A percentile compares a stretch with the other conserved stretches of the same genome.
phyloP scores from a whole-genome alignment of 1,140 invertebrate genomes.

The Caenorhabditis latens region DNA sequence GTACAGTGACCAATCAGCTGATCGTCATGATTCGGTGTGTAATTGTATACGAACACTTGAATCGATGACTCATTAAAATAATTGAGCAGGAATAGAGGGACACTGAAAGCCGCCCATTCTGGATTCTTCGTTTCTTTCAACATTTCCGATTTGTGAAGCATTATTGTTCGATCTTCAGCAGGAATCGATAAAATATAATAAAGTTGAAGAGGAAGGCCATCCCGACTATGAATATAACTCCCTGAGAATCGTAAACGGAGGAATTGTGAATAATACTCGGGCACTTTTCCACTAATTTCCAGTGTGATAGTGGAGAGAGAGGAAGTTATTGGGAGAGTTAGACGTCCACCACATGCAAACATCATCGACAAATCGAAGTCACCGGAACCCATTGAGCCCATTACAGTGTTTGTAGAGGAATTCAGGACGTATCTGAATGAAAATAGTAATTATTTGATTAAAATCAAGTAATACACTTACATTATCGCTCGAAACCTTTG shows the following conservation, averaged over 20 bases:
- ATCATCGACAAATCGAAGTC: constrained; percentile 46
- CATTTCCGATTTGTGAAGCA: constrained; percentile 45
- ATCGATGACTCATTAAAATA: constrained; percentile 37
- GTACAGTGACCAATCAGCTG: constrained; percentile 8
- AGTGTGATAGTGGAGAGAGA: background rate
- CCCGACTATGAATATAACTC: constrained; percentile 27
- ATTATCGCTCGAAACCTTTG: constrained; percentile 28
- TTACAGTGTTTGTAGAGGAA: constrained; percentile 9
- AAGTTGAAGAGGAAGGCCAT: constrained; percentile 17
- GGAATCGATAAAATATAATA: constrained; percentile 32
- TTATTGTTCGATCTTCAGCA: background rate
- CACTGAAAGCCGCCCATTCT: background rate
- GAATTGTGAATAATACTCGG: constrained; percentile 33
- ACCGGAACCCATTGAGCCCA: constrained; percentile 15
- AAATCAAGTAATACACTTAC: background rate
- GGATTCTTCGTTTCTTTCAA: constrained; percentile 24
- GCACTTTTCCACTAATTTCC: constrained; percentile 23
- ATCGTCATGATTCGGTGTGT: constrained; percentile 51
- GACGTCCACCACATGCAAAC: constrained; percentile 44
- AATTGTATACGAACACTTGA: constrained; percentile 43
- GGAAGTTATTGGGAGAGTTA: background rate
- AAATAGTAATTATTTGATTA: background rate
- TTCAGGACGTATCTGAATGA: constrained; percentile 11
- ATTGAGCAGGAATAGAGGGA: constrained; percentile 39
- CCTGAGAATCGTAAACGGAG: constrained; percentile 1